These are phyloP conservation scores for Epinotia demarniana DNA, from an alignment of 2,888 invertebrate genomes.

Conservation along the genomic window DNA sequence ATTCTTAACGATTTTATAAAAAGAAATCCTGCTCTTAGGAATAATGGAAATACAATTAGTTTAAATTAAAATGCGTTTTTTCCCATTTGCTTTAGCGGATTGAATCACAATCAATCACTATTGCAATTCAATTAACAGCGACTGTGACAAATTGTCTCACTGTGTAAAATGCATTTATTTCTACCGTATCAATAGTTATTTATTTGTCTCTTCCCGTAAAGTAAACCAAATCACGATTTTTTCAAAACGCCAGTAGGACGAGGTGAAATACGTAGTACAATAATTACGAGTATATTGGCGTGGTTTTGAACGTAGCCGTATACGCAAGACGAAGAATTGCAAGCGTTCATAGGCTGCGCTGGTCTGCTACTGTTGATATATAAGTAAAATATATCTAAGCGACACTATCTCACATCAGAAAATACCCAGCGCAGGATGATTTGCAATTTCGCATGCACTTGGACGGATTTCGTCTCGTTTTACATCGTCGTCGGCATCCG, in stretches of 20 bases:
- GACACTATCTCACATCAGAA: background rate
- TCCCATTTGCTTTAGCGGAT: slow-evolving; percentile 22
- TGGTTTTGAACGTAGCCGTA: too few species aligned
- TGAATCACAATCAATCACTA: slow-evolving; percentile 35
- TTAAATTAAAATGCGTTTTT: slow-evolving; percentile 28
- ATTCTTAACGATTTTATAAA: too few species aligned
- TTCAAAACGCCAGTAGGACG: too few species aligned
- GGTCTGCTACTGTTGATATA: background rate
- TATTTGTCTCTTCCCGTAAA: background rate
- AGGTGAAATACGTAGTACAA: too few species aligned
- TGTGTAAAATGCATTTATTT: slow-evolving; percentile 7
- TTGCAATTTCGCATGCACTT: slow-evolving; percentile 11
- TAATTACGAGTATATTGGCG: too few species aligned
- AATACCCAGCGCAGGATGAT: background rate
- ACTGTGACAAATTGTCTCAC: slow-evolving; percentile 36
- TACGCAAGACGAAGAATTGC: too few species aligned
- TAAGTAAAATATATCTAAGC: background rate
- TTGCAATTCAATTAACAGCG: slow-evolving; percentile 34
- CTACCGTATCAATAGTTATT: background rate
- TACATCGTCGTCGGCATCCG: background rate
- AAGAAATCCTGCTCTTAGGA: too few species aligned
- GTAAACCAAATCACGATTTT: too few species aligned
- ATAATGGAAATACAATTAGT: slow-evolving; percentile 17
- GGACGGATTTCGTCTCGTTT: slow-evolving; percentile 26
- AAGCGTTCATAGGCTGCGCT: too few species aligned